Evolutionary conservation across 2,797 vertebrate genomes (phyloP).

Genomic region (Xyrichtys novacula): DNA sequence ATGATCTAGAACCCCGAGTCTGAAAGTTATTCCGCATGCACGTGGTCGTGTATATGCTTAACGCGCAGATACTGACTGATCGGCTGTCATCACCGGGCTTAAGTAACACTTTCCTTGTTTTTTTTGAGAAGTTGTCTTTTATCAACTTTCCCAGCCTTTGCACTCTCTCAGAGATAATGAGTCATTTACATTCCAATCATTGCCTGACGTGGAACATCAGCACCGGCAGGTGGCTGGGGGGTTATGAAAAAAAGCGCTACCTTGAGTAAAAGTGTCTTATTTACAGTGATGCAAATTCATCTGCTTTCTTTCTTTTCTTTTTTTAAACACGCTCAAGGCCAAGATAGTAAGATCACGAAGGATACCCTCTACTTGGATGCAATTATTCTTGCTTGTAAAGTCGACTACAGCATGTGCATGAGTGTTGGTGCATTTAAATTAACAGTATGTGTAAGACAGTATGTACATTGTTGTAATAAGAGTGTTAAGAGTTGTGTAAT

Average conservation of each 20-base stretch:
- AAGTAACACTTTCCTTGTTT: conserved; percentile 40
- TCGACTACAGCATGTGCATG: background rate
- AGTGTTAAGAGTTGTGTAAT: conserved; percentile 1
- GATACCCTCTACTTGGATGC: background rate
- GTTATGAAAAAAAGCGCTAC: conserved; percentile 61
- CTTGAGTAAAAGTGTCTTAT: conserved; percentile 52
- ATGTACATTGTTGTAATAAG: background rate
- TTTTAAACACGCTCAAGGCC: conserved; percentile 1
- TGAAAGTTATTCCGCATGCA: conserved; percentile 19
- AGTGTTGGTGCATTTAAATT: background rate
- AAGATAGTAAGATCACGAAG: conserved; percentile 6
- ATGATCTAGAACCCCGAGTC: conserved; percentile 23
- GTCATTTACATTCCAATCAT: conserved; percentile 75
- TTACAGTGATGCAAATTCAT: conserved; percentile 52
- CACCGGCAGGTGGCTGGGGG: conserved; percentile 57
- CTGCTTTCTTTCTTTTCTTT: conserved; percentile 20
- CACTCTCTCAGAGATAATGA: conserved; percentile 76
- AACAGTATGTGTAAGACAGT: no score
- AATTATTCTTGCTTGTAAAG: conserved; percentile 8
- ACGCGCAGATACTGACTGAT: conserved; percentile 50
- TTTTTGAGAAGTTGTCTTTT: conserved; percentile 51
- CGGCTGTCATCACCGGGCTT: conserved; percentile 40
- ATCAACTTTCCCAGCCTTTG: conserved; percentile 67
- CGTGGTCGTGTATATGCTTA: conserved; percentile 8
- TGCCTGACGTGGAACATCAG: conserved; percentile 50